phyloP scores from a whole-genome alignment of 2,888 invertebrate genomes.

The Xanthostigma xanthostigma region DNA sequence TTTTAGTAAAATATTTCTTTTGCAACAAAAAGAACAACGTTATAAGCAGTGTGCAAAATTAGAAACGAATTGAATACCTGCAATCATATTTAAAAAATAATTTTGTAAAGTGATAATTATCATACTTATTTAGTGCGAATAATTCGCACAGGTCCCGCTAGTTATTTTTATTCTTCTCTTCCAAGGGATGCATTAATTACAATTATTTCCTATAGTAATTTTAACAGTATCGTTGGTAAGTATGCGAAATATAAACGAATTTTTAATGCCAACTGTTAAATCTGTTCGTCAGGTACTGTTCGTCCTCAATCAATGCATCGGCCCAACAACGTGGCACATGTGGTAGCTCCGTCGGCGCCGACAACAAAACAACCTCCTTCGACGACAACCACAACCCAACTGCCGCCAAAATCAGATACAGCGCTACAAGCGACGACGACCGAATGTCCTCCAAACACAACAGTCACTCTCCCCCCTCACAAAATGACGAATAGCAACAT shows the following conservation, averaged over 20 bases:
- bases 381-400: constrained; percentile 26
- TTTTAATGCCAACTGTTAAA: constrained; percentile 2
- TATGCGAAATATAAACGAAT: background rate
- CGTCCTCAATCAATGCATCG: constrained; percentile 57
- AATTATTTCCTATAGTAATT: too few relatives aligned
- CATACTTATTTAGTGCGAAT: too few relatives aligned
- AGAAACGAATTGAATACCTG: too few relatives aligned
- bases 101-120: too few relatives aligned
- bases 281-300: constrained; percentile 44
- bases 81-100: too few relatives aligned
- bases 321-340: constrained; percentile 43
- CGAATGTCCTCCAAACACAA: constrained; percentile 57
- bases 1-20: too few relatives aligned
- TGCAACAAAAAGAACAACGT: too few relatives aligned
- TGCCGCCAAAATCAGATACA: constrained; percentile 34
- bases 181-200: too few relatives aligned
- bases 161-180: too few relatives aligned
- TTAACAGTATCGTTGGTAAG: background rate
- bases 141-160: too few relatives aligned
- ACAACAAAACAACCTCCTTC: constrained; percentile 23
- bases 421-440: constrained; percentile 41
- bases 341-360: constrained; percentile 33
- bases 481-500: constrained; percentile 44
- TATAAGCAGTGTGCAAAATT: too few relatives aligned
- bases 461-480: constrained; percentile 27